Evolutionary conservation across 2,888 invertebrate species (phyloP).

Genomic region (Rhaphigaster nebulosa): DNA sequence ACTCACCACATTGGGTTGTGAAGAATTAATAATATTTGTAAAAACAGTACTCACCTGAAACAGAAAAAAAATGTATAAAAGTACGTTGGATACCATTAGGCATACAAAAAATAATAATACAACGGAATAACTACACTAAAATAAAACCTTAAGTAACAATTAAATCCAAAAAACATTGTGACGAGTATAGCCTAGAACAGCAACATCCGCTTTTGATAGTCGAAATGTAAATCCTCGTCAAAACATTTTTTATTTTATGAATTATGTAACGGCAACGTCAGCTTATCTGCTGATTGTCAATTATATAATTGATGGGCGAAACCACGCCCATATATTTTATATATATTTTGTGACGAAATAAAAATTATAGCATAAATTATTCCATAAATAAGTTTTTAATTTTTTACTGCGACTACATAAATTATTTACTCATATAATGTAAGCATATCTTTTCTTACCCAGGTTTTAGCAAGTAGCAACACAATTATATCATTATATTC

Average conservation of each 20-base stretch:
- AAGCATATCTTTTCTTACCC: no score
- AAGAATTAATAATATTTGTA: neutral
- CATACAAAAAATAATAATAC: neutral
- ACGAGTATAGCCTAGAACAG: neutral
- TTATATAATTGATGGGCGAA: neutral
- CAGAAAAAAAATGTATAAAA: neutral
- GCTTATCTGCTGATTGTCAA: neutral
- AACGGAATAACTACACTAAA: neutral
- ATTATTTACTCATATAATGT: neutral
- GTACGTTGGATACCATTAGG: neutral
- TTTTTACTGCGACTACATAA: neutral
- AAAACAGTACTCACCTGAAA: slow-evolving; percentile 39
- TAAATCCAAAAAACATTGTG: neutral
- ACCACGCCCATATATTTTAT: no score
- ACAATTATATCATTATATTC: no score
- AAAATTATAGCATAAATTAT: neutral
- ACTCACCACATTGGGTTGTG: neutral
- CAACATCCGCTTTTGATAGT: neutral
- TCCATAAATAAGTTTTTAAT: neutral
- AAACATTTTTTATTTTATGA: neutral
- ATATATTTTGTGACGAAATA: no score
- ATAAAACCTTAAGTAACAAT: neutral
- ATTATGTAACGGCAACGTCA: neutral
- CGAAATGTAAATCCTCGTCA: neutral
- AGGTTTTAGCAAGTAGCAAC: no score